Percentiles rank a stretch among this genome's conserved stretches.
Conservation (phyloP, 2,113 vertebrate species). For the Calidris pugnax region DNA sequence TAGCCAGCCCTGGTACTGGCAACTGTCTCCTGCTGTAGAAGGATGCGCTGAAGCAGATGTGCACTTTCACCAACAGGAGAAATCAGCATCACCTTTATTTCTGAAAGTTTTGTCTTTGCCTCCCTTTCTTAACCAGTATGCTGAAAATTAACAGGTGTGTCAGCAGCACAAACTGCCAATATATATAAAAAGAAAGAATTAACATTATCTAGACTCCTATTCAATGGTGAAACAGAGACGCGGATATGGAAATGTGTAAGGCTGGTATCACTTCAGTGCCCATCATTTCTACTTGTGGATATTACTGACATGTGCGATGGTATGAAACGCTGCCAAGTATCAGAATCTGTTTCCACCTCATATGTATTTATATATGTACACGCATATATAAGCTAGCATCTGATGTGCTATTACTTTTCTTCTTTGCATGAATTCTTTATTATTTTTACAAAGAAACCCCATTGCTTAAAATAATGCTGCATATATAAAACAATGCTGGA, state of each 20-base stretch:
- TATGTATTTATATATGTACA: not conserved
- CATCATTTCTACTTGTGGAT: not conserved
- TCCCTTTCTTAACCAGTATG: not conserved
- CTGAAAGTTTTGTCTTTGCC: not conserved
- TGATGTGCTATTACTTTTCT: not conserved
- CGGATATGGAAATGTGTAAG: fast-evolving
- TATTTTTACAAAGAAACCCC: not conserved
- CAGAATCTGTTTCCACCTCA: not conserved
- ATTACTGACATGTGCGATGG: not conserved
- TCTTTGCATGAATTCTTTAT: not conserved
- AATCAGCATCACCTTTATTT: not conserved
- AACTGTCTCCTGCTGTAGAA: not conserved
- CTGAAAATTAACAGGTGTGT: not conserved
- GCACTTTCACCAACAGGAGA: not conserved
- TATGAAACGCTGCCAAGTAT: not conserved
- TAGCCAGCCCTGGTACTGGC: not conserved
- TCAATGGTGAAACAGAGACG: not conserved
- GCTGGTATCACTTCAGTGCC: not conserved
- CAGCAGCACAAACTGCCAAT: not conserved
- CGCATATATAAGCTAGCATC: not conserved
- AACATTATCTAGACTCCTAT: not conserved
- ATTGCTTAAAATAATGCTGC: not conserved
- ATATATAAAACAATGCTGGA: not conserved
- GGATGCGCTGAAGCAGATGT: conserved; percentile 7
- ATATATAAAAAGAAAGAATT: not conserved